A percentile compares a stretch with the other conserved stretches of the same genome.
phyloP scores from a whole-genome alignment of 1,140 invertebrate species.

The Drosophila biarmipes region DNA sequence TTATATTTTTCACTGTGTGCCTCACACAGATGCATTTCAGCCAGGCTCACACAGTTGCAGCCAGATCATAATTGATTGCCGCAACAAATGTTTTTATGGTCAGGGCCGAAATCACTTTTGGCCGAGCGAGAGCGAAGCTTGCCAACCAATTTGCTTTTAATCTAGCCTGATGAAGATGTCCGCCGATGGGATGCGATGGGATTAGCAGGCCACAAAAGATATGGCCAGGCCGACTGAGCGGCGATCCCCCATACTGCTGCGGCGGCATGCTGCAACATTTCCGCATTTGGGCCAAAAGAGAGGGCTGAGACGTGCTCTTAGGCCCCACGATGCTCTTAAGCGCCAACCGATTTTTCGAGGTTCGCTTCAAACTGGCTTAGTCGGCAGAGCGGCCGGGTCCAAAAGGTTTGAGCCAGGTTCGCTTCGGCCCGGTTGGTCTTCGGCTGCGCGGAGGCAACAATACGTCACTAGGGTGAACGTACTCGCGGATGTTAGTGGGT shows the following conservation, averaged over 20 bases:
- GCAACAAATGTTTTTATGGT: slow-evolving; percentile 51
- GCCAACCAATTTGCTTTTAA: slow-evolving; percentile 63
- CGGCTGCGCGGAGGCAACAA: slow-evolving; percentile 75
- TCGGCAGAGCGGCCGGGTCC: slow-evolving; percentile 29
- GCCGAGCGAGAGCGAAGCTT: slow-evolving; percentile 27
- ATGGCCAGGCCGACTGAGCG: background rate
- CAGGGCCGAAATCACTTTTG: slow-evolving; percentile 48
- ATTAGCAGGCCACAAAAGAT: slow-evolving; percentile 44
- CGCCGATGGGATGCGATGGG: slow-evolving; percentile 41
- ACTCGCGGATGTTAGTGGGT: slow-evolving; percentile 85
- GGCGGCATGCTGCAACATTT: slow-evolving; percentile 70
- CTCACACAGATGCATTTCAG: slow-evolving; percentile 7
- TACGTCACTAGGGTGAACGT: slow-evolving; percentile 84
- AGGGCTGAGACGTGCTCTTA: slow-evolving; percentile 50
- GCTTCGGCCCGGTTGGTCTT: slow-evolving; percentile 49
- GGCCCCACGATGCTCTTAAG: slow-evolving; percentile 58
- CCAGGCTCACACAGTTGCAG: slow-evolving; percentile 1
- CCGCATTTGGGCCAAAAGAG: slow-evolving; percentile 55
- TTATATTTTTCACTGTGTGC: slow-evolving; percentile 1
- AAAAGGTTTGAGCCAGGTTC: slow-evolving; percentile 74
- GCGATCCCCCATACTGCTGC: slow-evolving; percentile 4
- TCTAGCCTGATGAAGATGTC: slow-evolving; percentile 74
- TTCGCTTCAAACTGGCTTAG: slow-evolving; percentile 50
- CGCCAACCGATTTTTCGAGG: slow-evolving; percentile 41
- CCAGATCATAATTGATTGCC: slow-evolving; percentile 44